Percentiles rank a stretch among this genome's conserved stretches.
Conservation (phyloP, 2,797 vertebrate genomes). For the Micrastur ruficollis region DNA sequence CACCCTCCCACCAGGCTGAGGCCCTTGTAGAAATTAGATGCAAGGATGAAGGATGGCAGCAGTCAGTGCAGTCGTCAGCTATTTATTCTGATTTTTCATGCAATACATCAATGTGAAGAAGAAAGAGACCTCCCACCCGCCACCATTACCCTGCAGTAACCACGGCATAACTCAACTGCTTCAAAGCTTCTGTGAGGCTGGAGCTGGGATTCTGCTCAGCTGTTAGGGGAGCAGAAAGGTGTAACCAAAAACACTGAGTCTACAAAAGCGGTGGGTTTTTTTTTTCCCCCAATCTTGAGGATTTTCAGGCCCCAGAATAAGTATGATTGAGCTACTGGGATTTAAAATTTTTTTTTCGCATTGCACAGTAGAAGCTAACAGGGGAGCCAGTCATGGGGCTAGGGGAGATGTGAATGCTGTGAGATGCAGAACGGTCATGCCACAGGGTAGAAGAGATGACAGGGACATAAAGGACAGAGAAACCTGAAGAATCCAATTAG, state of each 20-base stretch:
- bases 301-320: neutral
- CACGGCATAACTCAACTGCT: neutral
- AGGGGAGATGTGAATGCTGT: accelerated
- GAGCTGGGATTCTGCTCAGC: neutral
- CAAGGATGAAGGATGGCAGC: neutral
- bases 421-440: neutral
- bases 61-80: neutral
- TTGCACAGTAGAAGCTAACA: neutral
- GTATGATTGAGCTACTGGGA: neutral
- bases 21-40: neutral
- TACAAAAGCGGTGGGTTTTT: too few relatives aligned
- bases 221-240: neutral
- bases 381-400: accelerated
- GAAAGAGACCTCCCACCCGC: neutral
- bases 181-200: neutral
- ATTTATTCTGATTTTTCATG: constrained; percentile 55
- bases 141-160: neutral
- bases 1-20: neutral
- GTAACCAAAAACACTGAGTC: neutral
- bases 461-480: neutral
- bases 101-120: neutral
- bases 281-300: neutral
- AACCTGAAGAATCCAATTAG: neutral
- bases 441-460: neutral
- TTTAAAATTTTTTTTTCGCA: neutral